Evolutionary conservation across 2,113 vertebrate species (phyloP).

Genomic region (Pseudorectes ferrugineus): DNA sequence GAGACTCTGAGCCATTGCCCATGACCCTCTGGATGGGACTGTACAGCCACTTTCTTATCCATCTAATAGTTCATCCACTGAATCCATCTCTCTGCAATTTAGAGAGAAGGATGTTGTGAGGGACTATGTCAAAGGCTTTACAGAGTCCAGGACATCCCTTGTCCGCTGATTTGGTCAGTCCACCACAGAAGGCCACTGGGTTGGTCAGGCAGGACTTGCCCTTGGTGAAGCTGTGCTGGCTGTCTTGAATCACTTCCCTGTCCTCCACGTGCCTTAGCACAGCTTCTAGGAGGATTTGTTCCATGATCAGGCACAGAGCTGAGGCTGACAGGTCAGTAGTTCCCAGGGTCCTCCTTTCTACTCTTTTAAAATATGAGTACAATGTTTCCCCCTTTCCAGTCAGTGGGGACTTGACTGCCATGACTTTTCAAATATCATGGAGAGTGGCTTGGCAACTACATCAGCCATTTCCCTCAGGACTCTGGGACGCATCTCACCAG

Average conservation of each 20-base stretch:
- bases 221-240: not conserved
- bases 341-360: not conserved
- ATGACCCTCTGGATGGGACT: accelerated
- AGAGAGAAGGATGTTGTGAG: not conserved
- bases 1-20: accelerated
- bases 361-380: not conserved
- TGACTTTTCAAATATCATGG: not conserved
- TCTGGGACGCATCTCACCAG: accelerated
- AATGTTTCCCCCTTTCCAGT: not conserved
- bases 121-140: not conserved
- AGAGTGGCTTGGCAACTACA: not conserved
- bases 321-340: not conserved
- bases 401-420: not conserved
- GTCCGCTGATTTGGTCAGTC: not conserved
- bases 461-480: not conserved
- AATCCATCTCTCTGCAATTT: not conserved
- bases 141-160: not conserved
- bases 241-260: not conserved
- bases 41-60: not conserved
- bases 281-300: not conserved
- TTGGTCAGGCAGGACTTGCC: not conserved
- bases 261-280: not conserved
- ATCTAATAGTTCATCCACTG: no score
- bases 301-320: not conserved
- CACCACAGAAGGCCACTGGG: accelerated